phyloP scores from a whole-genome alignment of 1,140 invertebrate species.

The Berghia stephanieae region DNA sequence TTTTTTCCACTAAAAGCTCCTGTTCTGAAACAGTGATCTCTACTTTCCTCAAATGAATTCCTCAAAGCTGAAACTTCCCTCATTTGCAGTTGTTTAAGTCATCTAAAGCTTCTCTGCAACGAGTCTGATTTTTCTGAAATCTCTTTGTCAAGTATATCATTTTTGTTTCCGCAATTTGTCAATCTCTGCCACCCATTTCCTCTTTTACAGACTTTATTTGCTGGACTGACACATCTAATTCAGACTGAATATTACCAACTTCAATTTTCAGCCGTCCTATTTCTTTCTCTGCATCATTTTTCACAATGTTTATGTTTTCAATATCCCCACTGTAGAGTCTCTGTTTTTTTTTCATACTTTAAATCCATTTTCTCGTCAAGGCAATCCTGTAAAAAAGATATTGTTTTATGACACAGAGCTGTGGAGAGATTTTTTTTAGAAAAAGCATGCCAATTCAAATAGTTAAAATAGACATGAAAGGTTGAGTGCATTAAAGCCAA shows the following conservation, averaged over 20 bases:
- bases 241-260: conserved; percentile 2
- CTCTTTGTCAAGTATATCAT: neutral
- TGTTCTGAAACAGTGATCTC: conserved; percentile 22
- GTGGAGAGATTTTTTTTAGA: no score
- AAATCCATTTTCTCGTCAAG: no score
- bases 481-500: no score
- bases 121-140: conserved; percentile 27
- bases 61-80: conserved; percentile 11
- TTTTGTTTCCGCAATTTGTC: neutral
- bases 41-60: conserved; percentile 16
- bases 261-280: conserved; percentile 10
- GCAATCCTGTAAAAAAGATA: no score
- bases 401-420: no score
- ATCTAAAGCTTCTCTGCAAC: neutral
- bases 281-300: neutral
- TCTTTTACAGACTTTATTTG: conserved; percentile 21
- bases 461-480: no score
- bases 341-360: no score
- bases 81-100: neutral
- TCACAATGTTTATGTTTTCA: neutral
- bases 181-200: conserved; percentile 3
- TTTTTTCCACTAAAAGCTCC: conserved; percentile 38
- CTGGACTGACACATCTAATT: neutral
- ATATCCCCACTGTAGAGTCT: neutral
- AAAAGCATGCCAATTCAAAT: no score